phyloP scores from a whole-genome alignment of 2,113 vertebrate species.

The Euleptes europaea region DNA sequence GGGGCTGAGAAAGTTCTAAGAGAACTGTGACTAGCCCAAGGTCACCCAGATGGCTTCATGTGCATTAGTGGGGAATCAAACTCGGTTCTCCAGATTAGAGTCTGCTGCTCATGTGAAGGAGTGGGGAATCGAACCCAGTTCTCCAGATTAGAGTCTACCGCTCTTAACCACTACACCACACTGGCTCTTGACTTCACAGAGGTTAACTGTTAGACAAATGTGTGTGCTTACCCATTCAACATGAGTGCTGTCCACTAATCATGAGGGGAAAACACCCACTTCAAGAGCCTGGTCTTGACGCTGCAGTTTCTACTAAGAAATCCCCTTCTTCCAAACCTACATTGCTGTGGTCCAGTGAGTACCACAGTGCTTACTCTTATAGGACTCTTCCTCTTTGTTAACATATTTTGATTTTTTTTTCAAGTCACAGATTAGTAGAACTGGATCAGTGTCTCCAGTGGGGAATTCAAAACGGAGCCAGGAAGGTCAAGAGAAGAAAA shows the following conservation, averaged over 20 bases:
- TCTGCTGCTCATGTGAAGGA: too few species aligned
- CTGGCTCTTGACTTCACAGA: neutral
- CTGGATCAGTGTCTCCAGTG: slow-evolving; percentile 56
- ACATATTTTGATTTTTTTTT: slow-evolving; percentile 43
- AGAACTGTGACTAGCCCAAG: too few species aligned
- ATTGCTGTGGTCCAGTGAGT: neutral
- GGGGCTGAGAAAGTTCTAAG: too few species aligned
- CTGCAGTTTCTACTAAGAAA: neutral
- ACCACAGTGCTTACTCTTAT: neutral
- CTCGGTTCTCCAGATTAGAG: too few species aligned
- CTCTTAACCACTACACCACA: too few species aligned
- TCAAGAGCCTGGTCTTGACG: neutral
- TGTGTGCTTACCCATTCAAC: neutral
- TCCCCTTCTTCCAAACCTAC: neutral
- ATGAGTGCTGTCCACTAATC: neutral
- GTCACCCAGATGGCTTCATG: too few species aligned
- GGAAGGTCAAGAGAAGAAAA: slow-evolving; percentile 60
- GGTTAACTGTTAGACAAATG: too few species aligned
- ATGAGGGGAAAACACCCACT: neutral
- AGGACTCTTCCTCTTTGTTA: neutral
- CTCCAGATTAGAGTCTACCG: too few species aligned
- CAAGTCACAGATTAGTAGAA: slow-evolving; percentile 56
- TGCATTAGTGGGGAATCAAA: too few species aligned
- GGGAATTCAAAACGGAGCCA: slow-evolving; percentile 55
- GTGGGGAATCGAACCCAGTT: too few species aligned